Evolutionary conservation across 2,113 vertebrate species (phyloP).

Genomic region (Setophaga kirtlandii): DNA sequence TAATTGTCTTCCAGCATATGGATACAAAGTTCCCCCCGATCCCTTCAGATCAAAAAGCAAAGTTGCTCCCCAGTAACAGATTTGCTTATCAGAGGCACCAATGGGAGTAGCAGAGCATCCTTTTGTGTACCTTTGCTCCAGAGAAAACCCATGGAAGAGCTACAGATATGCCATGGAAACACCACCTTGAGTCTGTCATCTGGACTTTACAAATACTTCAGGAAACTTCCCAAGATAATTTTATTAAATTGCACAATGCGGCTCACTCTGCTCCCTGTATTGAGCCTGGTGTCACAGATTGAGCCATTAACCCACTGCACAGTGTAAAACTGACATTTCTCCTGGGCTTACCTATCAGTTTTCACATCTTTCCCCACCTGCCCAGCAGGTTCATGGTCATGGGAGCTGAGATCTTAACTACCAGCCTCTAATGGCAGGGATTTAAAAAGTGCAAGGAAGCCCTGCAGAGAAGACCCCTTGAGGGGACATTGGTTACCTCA

Average conservation of each 20-base stretch:
- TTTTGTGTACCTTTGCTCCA: background rate
- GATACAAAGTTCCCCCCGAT: rapidly evolving
- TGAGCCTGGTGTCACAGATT: rapidly evolving
- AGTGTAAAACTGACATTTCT: background rate
- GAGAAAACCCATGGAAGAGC: background rate
- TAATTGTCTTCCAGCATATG: rapidly evolving
- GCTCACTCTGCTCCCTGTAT: background rate
- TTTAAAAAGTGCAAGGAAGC: background rate
- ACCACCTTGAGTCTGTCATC: background rate
- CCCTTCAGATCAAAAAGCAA: background rate
- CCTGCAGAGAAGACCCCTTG: background rate
- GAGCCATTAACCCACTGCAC: background rate
- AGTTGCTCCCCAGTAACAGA: background rate
- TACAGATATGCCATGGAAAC: background rate
- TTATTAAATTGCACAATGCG: background rate
- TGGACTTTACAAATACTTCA: background rate
- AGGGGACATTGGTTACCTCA: rapidly evolving
- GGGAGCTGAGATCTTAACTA: background rate
- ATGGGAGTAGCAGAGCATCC: background rate
- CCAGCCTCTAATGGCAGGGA: background rate
- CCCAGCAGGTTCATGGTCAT: background rate
- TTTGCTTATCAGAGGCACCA: background rate
- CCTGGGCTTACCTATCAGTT: background rate
- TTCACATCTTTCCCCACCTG: background rate
- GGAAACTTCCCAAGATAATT: background rate